Base-by-base conservation (phyloP, 2,797 vertebrate genomes). In the Synaphobranchus kaupii region DNA sequence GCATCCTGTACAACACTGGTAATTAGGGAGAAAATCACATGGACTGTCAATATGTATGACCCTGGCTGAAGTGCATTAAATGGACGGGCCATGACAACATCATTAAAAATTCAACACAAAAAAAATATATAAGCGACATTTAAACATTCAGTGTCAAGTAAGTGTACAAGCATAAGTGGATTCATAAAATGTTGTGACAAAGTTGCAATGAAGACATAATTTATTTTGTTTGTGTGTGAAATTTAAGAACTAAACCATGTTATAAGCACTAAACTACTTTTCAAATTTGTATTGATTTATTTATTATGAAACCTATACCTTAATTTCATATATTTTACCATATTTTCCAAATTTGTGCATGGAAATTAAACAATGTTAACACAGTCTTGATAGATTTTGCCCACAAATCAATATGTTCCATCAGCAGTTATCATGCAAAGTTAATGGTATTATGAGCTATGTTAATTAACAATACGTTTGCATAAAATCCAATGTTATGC, bases 21-120 rank as follows among this genome's bases (percentile, higher is more conserved):
- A 80, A 80, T 80, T 80, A 80, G 76, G 44, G 9, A 80, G 76
- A 22, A 48, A 80, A 80, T 80, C 44, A 80, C 39, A 39, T 5
- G 2, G 44, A 48, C n/a, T 80, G 76, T 80, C 76, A 48, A 48
- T 48, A 48, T 50, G 22, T 20, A 80, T 80, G 76, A 80, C 76
- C 76, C 47, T 20, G 15, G 47, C 76, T 25, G 44, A n/a, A 13
- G 76, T 13, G 28, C 44, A 80, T n/a, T 47, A 17, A n/a, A 25
- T 20, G 22, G 25, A n/a, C 7, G 25, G 44, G n/a, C 39, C 25
- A 48, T 9, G 76, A 80, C 76, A 80, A 50, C 39, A 7, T 48
- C 20, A n/a, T 80, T 80, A 80, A 48, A 80, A 80, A 80, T 48
- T 48, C 17, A 80, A 47, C 39, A 50, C 3, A 34, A 66, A 73